Conservation (phyloP, 2,888 invertebrate species). For the Buathra laborator region DNA sequence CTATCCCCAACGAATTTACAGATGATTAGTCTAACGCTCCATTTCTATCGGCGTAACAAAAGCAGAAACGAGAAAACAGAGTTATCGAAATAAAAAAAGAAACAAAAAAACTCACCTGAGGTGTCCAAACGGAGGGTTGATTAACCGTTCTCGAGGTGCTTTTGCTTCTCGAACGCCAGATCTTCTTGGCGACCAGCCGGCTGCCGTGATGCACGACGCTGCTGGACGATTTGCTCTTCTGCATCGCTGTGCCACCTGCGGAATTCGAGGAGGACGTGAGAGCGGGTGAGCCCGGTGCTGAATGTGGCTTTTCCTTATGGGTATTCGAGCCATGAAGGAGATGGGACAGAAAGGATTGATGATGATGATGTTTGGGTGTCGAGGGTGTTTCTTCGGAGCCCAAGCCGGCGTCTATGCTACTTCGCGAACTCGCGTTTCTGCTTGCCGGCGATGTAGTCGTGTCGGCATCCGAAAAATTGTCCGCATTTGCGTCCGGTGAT, state of each 20-base stretch:
- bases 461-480: slow-evolving; percentile 80
- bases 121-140: slow-evolving; percentile 91
- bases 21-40: too few relatives aligned
- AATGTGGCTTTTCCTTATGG: slow-evolving; percentile 85
- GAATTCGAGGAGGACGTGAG: slow-evolving; percentile 85
- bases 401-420: slow-evolving; percentile 86
- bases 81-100: neutral
- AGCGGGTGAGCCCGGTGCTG: slow-evolving; percentile 86
- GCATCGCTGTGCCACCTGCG: slow-evolving; percentile 90
- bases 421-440: slow-evolving; percentile 86
- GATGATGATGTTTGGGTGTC: slow-evolving; percentile 86
- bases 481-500: slow-evolving; percentile 81
- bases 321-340: slow-evolving; percentile 87
- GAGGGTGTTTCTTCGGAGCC: slow-evolving; percentile 85
- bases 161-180: slow-evolving; percentile 94
- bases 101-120: slow-evolving; percentile 89
- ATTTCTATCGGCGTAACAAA: too few relatives aligned
- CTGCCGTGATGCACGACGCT: slow-evolving; percentile 92
- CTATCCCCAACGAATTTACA: too few relatives aligned
- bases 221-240: slow-evolving; percentile 95
- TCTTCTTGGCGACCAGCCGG: slow-evolving; percentile 92
- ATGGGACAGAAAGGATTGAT: slow-evolving; percentile 89
- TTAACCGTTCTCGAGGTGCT: slow-evolving; percentile 90
- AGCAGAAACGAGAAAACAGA: too few relatives aligned
- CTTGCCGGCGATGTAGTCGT: slow-evolving; percentile 84